Evolutionary conservation across 2,113 vertebrate species (phyloP), one percentile per base, ranked within the genome.

Genomic region (Notarius quadriscutis): DNA sequence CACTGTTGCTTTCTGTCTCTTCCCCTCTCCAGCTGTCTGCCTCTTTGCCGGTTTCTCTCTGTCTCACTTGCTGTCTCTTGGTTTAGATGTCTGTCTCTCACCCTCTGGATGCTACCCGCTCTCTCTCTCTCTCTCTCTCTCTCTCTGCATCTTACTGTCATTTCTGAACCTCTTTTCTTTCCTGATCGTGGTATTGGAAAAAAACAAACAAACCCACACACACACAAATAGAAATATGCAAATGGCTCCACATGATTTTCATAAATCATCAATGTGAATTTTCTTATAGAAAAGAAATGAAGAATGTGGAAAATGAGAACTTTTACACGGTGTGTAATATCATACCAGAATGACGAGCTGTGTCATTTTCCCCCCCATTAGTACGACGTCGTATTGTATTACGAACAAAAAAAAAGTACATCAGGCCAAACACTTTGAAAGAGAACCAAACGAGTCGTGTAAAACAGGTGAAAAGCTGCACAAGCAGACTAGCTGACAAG

Each of bases 1-100:
- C 53, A 53, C 77, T 58, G 77, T 30, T 80, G 53, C 53, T 80
- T 27, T 60, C 57, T 12, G 79, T 41, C 79, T 81, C 79, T 81
- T 60, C 8, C 11, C 17, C 79, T 81, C 30, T 34, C 55, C 30
- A 30, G n/a, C 53, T 80, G 77, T 79, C 74, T 75, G 48, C 41
- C 48, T 78, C 75, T 78, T 50, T 34, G 30, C 30, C 5, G 15
- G 69, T 18, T 6, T 41, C 69, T 34, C 11, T 10, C 41, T 25
- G 17, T 77, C 41, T 77, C 50, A 53, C 74, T 75, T 30, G 11
- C 11, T 69, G 27, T 34, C 48, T 27, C 25, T 7, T 25, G 57
- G n/a, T 18, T 17, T 78, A 51, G 22, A 55, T 48, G 72, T 50
- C 18, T 9, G 25, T 4, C 50, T 7, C 22, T 55, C 15, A 0